These are phyloP conservation scores for Caenorhabditis sulstoni DNA, from an alignment of 2,888 invertebrate species.

Conservation along the genomic window DNA sequence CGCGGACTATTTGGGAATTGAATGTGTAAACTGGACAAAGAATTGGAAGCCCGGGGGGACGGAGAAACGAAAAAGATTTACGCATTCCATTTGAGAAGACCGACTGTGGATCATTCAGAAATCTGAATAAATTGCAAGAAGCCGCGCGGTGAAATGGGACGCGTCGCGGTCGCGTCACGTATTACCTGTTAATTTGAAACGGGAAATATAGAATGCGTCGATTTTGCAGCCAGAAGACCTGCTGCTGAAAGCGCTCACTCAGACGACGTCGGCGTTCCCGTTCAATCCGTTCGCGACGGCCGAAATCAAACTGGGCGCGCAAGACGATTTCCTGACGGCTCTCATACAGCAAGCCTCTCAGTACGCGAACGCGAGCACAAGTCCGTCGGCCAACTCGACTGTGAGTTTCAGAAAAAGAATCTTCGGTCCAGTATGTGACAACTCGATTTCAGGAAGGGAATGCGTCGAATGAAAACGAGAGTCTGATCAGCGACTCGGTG, in stretches of 20 bases:
- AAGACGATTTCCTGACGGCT: constrained; percentile 66
- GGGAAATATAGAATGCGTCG: neutral
- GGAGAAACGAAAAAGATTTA: neutral
- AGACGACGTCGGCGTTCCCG: constrained; percentile 28
- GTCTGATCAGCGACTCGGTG: constrained; percentile 58
- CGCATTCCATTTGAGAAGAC: too few species aligned
- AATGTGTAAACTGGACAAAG: constrained; percentile 44
- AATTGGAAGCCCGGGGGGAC: neutral
- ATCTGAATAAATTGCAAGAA: too few species aligned
- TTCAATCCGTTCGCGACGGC: constrained; percentile 59
- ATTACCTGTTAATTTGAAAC: too few species aligned
- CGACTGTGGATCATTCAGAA: too few species aligned
- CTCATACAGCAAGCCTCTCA: constrained; percentile 68
- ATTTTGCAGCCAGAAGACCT: constrained; percentile 56
- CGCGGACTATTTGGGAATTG: constrained; percentile 17
- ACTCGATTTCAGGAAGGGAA: constrained; percentile 57
- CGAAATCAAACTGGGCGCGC: constrained; percentile 55
- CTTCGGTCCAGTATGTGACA: too few species aligned
- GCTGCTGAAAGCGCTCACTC: constrained; percentile 54
- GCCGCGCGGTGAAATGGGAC: too few species aligned
- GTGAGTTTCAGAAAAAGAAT: constrained; percentile 37
- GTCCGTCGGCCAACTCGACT: constrained; percentile 61
- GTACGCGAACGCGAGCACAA: constrained; percentile 57
- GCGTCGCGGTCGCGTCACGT: too few species aligned
- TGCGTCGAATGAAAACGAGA: constrained; percentile 53